Percentiles rank a stretch among this genome's conserved stretches.
Conservation (phyloP, 1,140 invertebrate species). For the Bicyclus anynana region DNA sequence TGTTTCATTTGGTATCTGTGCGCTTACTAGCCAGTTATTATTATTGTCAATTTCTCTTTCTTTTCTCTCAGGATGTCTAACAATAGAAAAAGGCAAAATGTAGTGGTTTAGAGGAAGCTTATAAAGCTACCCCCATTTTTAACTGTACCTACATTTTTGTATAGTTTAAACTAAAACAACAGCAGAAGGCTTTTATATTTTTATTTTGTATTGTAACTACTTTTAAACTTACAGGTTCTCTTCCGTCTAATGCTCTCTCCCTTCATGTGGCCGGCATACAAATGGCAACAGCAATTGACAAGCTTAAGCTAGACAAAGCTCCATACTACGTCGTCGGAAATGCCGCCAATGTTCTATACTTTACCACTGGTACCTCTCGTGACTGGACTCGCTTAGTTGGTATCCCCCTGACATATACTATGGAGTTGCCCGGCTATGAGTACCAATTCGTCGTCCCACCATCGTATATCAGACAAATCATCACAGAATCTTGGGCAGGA, state of each 20-base stretch:
- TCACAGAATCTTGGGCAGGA: slow-evolving; percentile 86
- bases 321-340: slow-evolving; percentile 79
- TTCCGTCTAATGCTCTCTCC: slow-evolving; percentile 52
- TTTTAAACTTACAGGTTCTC: slow-evolving; percentile 37
- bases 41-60: too few species aligned
- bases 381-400: slow-evolving; percentile 82
- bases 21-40: too few species aligned
- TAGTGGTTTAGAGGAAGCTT: too few species aligned
- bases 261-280: slow-evolving; percentile 52
- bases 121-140: too few species aligned
- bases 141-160: too few species aligned
- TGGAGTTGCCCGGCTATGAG: slow-evolving; percentile 82
- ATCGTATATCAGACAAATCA: slow-evolving; percentile 78
- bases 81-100: too few species aligned
- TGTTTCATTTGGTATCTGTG: too few species aligned
- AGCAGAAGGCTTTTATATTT: neutral
- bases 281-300: slow-evolving; percentile 69
- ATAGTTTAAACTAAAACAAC: too few species aligned
- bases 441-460: slow-evolving; percentile 80
- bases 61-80: too few species aligned
- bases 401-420: slow-evolving; percentile 82
- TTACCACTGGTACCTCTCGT: slow-evolving; percentile 78
- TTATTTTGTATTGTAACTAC: neutral
- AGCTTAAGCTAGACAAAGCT: slow-evolving; percentile 49
- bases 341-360: slow-evolving; percentile 79